Evolutionary conservation across 2,888 invertebrate genomes (phyloP).

Genomic region (Tetramorium bicarinatum): DNA sequence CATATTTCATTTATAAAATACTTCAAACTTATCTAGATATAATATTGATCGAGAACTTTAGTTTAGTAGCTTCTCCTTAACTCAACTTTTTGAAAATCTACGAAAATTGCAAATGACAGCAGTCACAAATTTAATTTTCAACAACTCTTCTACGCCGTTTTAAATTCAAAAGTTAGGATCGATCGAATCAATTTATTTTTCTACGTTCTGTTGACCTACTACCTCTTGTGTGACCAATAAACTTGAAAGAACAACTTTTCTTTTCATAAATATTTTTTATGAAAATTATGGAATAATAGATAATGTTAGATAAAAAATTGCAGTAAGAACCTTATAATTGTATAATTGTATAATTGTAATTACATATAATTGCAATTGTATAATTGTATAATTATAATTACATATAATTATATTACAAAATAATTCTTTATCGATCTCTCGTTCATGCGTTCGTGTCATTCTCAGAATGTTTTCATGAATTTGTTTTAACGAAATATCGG

Average conservation of each 20-base stretch:
- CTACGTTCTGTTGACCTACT: background rate
- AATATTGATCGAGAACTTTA: background rate
- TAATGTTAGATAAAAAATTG: background rate
- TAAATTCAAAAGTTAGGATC: background rate
- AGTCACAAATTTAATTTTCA: slow-evolving; percentile 29
- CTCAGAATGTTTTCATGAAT: background rate
- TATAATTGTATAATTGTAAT: no score
- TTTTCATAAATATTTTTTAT: background rate
- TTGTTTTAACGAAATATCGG: background rate
- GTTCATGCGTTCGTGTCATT: background rate
- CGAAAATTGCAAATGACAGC: background rate
- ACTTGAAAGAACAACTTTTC: background rate
- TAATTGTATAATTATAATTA: no score
- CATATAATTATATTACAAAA: background rate
- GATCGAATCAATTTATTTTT: background rate
- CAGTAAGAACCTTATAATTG: background rate
- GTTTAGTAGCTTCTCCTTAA: background rate
- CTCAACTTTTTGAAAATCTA: slow-evolving; percentile 17
- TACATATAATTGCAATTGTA: no score
- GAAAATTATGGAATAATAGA: slow-evolving; percentile 11
- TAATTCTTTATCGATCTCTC: background rate
- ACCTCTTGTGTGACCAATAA: background rate
- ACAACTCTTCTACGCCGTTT: background rate
- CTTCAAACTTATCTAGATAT: background rate
- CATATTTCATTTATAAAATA: background rate